Percentiles rank a stretch among this genome's conserved stretches.
These are phyloP conservation scores for Saturnia pavonia DNA, from an alignment of 2,888 invertebrate genomes.

Conservation along the genomic window DNA sequence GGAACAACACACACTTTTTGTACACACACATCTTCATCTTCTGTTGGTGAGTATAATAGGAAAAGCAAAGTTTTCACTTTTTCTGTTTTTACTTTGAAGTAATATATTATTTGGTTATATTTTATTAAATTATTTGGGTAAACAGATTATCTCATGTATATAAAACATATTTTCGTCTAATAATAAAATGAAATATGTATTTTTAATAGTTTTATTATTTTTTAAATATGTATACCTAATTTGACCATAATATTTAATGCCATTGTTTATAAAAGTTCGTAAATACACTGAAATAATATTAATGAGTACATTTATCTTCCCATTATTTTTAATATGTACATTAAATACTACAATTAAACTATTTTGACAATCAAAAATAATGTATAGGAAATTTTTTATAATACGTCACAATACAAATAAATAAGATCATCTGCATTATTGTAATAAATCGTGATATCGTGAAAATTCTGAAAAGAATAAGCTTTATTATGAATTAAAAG, in stretches of 20 bases:
- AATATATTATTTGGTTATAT: not conserved
- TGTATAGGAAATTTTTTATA: not conserved
- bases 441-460: not conserved
- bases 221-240: not conserved
- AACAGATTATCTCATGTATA: not conserved
- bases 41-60: not conserved
- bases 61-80: not conserved
- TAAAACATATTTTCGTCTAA: not conserved
- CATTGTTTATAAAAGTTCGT: not conserved
- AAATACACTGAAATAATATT: not conserved
- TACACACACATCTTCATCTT: conserved; percentile 3
- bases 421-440: not conserved
- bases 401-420: not conserved
- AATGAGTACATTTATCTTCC: too few species aligned
- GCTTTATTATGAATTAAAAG: not conserved
- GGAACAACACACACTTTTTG: not conserved
- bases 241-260: not conserved
- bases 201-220: not conserved
- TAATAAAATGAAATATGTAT: not conserved
- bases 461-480: not conserved
- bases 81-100: not conserved
- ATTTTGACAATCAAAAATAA: not conserved
- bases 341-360: too few species aligned
- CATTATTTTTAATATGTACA: too few species aligned
- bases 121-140: not conserved